Evolutionary conservation across 2,797 vertebrate genomes (phyloP).

Genomic region (Ceyx erithaca): DNA sequence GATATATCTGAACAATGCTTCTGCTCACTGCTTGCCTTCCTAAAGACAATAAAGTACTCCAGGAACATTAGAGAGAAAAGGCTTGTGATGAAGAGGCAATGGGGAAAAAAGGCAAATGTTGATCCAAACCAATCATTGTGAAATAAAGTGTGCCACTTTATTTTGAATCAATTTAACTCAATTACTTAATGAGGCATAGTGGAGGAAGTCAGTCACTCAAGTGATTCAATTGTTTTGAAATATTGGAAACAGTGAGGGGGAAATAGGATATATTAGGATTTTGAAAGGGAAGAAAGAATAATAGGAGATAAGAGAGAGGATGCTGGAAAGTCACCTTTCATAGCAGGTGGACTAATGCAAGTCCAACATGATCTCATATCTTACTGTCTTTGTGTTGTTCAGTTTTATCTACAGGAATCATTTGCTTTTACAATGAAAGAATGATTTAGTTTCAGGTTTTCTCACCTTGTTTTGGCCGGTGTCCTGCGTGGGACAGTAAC

Average conservation of each 20-base stretch:
- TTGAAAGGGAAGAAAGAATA: background rate
- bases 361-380: background rate
- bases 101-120: conserved; percentile 35
- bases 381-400: background rate
- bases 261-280: background rate
- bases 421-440: background rate
- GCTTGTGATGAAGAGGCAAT: background rate
- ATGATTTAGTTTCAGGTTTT: background rate
- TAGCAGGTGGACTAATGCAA: background rate
- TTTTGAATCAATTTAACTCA: conserved; percentile 60
- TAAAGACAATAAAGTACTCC: conserved; percentile 4
- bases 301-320: background rate
- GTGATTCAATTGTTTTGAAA: conserved; percentile 53
- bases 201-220: background rate
- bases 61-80: background rate
- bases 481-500: background rate
- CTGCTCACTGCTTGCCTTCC: background rate
- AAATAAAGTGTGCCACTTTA: conserved; percentile 60
- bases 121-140: conserved; percentile 43
- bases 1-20: background rate
- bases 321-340: background rate
- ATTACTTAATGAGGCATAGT: conserved; percentile 53
- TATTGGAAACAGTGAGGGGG: background rate
- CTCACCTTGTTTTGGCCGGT: background rate
- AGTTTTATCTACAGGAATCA: background rate